Percentiles rank a stretch among this genome's conserved stretches.
Conservation (phyloP, 2,797 vertebrate genomes). For the Novumbra hubbsi region DNA sequence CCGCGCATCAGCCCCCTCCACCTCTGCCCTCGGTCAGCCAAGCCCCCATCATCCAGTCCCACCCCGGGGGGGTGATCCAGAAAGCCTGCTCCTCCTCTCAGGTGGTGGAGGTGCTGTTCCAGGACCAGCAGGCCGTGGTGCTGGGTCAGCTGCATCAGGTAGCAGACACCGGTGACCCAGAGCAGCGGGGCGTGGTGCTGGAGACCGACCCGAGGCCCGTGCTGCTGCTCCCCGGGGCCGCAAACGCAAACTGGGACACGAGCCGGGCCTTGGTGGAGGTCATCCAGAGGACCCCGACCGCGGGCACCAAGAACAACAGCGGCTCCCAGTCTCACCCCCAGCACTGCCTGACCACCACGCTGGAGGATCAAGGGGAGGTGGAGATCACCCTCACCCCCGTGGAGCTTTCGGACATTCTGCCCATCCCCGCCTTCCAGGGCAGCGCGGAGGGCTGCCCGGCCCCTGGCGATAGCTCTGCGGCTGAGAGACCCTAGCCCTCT, state of each 20-base stretch:
- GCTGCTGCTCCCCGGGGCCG: slow-evolving; percentile 53
- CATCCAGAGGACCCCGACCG: slow-evolving; percentile 70
- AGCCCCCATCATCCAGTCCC: slow-evolving; percentile 53
- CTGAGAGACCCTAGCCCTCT: slow-evolving; percentile 16
- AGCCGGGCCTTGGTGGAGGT: slow-evolving; percentile 71
- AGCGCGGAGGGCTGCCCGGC: slow-evolving; percentile 6
- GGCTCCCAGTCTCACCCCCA: slow-evolving; percentile 18
- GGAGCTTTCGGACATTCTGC: slow-evolving; percentile 36
- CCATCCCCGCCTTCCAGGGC: not conserved
- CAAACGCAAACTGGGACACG: slow-evolving; percentile 49
- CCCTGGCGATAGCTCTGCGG: slow-evolving; percentile 1
- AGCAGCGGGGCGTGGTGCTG: slow-evolving; percentile 60
- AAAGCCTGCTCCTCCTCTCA: slow-evolving; percentile 63
- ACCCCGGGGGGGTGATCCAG: slow-evolving; percentile 61
- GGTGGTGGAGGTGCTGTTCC: slow-evolving; percentile 73
- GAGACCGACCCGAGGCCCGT: slow-evolving; percentile 33
- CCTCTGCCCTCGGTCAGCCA: not conserved
- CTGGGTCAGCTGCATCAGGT: slow-evolving; percentile 58
- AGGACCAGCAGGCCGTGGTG: slow-evolving; percentile 62
- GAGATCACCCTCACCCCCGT: slow-evolving; percentile 68
- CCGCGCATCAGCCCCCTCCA: slow-evolving; percentile 21
- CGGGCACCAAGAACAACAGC: slow-evolving; percentile 23
- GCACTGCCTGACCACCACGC: slow-evolving; percentile 43
- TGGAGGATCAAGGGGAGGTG: slow-evolving; percentile 62
- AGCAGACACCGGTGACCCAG: slow-evolving; percentile 24